Evolutionary conservation across 1,140 invertebrate genomes (phyloP), one percentile per base, ranked within the genome.

Genomic region (Drosophila hydei): DNA sequence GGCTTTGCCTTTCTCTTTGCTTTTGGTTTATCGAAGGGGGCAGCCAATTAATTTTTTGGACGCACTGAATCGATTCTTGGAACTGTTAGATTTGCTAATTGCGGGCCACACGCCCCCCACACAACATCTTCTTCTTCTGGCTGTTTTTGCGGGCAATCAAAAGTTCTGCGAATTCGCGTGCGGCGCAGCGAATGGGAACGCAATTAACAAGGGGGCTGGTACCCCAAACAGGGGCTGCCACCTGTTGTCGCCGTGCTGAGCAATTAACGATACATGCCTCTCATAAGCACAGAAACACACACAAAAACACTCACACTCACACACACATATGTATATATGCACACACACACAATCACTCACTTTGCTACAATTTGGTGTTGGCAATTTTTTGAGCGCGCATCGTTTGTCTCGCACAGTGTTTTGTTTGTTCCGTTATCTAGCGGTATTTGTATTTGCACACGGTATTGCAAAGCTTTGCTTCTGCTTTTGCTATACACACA

Each of bases 31-130:
- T 14, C 43, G 42, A 59, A 43, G 67, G 59, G 38, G 38, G 60
- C 58, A 63, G 62, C 64, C 79, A 89, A 88, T 88, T 89, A 88
- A 89, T 87, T 79, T 42, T 68, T 70, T 36, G 51, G 72, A 58
- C 72, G 74, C 77, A 87, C 61, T 81, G 71, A 88, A 88, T 83
- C 81, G 78, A 84, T 87, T 90, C 81, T 79, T 71, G 75, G 84
- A 90, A 90, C 75, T 90, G 87, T 90, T 87, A 90, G 87, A 90
- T 90, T 90, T 88, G 68, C 87, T 90, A 90, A 90, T 90, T 90
- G 88, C 80, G 65, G 74, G 50, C 67, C 76, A 67, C 70, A 76
- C 79, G 76, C 63, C 59, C 59, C 38, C 69, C 33, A 42, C 14
- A 50, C 36, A 61, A 55, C 30, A 36, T 14, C 40, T 33, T 19